Percentiles rank a stretch among this genome's conserved stretches.
These are phyloP conservation scores for Horisme vitalbata DNA, from an alignment of 2,888 invertebrate species.

Conservation along the genomic window DNA sequence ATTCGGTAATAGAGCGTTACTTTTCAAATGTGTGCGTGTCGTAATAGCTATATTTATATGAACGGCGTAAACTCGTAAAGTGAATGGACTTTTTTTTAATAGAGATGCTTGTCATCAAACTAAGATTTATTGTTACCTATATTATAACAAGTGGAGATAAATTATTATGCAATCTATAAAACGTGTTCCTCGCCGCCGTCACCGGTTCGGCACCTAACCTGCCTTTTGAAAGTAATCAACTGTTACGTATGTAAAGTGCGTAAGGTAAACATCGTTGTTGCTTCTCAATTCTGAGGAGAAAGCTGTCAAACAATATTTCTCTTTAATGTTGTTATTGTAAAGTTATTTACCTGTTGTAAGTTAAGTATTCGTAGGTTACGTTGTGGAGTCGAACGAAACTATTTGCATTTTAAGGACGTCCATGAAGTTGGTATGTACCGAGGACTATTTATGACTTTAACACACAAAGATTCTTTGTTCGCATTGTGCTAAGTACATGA, in stretches of 20 bases:
- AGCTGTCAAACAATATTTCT: slow-evolving; percentile 45
- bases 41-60: slow-evolving; percentile 43
- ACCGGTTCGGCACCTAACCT: slow-evolving; percentile 32
- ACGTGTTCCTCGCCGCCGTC: slow-evolving; percentile 27
- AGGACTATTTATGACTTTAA: slow-evolving; percentile 17
- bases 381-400: slow-evolving; percentile 13
- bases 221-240: slow-evolving; percentile 36
- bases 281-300: slow-evolving; percentile 48
- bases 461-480: slow-evolving; percentile 64
- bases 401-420: slow-evolving; percentile 25
- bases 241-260: slow-evolving; percentile 39
- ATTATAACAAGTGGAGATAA: slow-evolving; percentile 40
- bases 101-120: slow-evolving; percentile 22
- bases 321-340: slow-evolving; percentile 36
- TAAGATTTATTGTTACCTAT: slow-evolving; percentile 34
- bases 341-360: slow-evolving; percentile 28
- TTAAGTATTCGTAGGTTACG: slow-evolving; percentile 3
- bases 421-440: slow-evolving; percentile 23
- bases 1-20: slow-evolving; percentile 45
- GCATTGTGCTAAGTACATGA: slow-evolving; percentile 51
- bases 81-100: slow-evolving; percentile 37
- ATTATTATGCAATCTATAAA: slow-evolving; percentile 43
- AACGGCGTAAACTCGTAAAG: slow-evolving; percentile 41
- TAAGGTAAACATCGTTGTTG: slow-evolving; percentile 43
- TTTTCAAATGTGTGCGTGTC: slow-evolving; percentile 48